Percentiles rank a stretch among this genome's conserved stretches.
phyloP scores from a whole-genome alignment of 2,888 invertebrate genomes.

The Andrena minutula region DNA sequence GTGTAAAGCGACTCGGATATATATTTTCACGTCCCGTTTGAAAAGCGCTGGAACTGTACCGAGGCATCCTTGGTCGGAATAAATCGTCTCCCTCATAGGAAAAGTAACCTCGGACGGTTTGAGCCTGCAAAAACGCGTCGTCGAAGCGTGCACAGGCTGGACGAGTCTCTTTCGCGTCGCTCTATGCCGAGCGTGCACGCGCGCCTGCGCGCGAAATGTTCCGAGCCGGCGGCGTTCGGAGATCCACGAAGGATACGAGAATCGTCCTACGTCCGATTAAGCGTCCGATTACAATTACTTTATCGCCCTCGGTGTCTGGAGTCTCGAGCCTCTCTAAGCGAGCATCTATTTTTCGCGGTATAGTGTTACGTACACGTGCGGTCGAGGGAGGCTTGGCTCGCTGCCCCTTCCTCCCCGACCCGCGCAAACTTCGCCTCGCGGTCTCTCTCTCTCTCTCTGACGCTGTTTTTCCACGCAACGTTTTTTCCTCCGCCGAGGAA shows the following conservation, averaged over 20 bases:
- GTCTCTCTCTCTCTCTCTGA: no score
- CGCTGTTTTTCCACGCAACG: neutral
- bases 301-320: conserved; percentile 45
- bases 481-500: neutral
- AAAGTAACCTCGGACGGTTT: conserved; percentile 19
- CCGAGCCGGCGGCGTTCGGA: neutral
- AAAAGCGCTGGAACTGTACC: conserved; percentile 19
- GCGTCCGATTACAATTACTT: conserved; percentile 48
- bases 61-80: neutral
- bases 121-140: neutral
- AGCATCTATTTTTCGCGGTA: conserved; percentile 65
- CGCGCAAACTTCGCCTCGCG: neutral
- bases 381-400: neutral
- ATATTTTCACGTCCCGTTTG: conserved; percentile 23
- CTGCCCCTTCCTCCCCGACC: neutral
- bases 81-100: neutral
- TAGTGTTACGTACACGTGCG: conserved; percentile 54
- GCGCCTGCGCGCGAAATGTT: neutral
- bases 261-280: conserved; percentile 38
- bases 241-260: neutral
- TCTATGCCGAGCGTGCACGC: neutral
- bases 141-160: neutral
- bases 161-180: neutral
- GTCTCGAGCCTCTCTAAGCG: conserved; percentile 33
- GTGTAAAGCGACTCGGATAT: conserved; percentile 6